Evolutionary conservation across 2,113 vertebrate genomes (phyloP), one percentile per base, ranked within the genome.

Genomic region (Syrrhaptes paradoxus): DNA sequence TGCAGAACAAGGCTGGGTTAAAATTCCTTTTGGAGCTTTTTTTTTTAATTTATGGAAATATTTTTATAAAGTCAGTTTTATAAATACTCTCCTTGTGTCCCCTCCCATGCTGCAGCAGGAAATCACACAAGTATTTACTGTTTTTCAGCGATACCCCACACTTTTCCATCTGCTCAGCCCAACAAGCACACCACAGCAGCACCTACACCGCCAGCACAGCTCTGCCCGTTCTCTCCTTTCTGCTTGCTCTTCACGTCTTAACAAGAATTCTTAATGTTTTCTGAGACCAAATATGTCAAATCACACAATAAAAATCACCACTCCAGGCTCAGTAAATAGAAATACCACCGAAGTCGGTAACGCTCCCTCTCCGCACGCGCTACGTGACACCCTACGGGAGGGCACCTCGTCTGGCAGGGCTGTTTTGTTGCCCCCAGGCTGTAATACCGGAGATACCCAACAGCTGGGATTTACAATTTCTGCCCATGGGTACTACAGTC

Each of bases 291-390:
- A 55, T 36, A 80, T 5, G 28, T 32, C 70, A 63, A 57, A 70
- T 21, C 28, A 57, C 62, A 55, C 21, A 17, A 13, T 9, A 43
- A 45, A 45, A 55, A 48, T n/a, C 83, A 68, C 21, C 48, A 10
- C 48, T 43, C 75, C 48, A 26, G 41, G 41, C 17, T 41, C 38
- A 29, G 29, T 5, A 57, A 66, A 48, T 18, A 34, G 43, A 73
- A 84, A 31, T 41, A 45, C 12, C 67, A 10, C 16, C n/a, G 14
- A n/a, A 52, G 36, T 2, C 24, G 54, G 2, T 36, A 11, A 38
- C 10, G 1, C 28, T 18, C 32, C 26, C 65, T 38, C 55, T 34
- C 24, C 3, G 2, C 51, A 18, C 32, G 36, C 13, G 0, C 41
- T 25, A 22, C 5, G 1, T 12, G 26, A 20, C 15, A 6, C 6